These are phyloP conservation scores for Deilephila porcellus DNA, from an alignment of 2,888 invertebrate species.

Conservation along the genomic window DNA sequence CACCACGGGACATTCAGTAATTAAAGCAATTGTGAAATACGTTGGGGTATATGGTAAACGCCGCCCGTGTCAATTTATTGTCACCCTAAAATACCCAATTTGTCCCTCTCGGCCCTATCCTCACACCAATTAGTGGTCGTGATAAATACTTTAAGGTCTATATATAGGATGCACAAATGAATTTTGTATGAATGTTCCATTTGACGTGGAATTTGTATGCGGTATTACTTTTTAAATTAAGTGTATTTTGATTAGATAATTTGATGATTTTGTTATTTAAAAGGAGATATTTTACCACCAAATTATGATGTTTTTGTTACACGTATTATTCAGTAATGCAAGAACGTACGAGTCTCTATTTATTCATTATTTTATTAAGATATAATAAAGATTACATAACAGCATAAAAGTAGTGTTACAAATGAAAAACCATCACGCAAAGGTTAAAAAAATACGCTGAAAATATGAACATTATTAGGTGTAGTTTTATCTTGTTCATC, in stretches of 20 bases:
- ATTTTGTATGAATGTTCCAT: slow-evolving; percentile 34
- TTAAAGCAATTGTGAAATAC: slow-evolving; percentile 80
- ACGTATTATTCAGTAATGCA: too few species aligned
- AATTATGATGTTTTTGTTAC: too few species aligned
- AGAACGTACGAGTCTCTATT: too few species aligned
- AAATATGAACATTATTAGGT: too few species aligned
- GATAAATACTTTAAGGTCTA: slow-evolving; percentile 70
- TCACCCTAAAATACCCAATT: slow-evolving; percentile 79
- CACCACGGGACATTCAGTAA: slow-evolving; percentile 66
- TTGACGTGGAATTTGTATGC: neutral
- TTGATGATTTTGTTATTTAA: neutral
- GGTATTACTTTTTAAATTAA: neutral
- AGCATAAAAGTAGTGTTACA: too few species aligned
- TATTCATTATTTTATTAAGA: too few species aligned
- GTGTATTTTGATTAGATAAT: neutral
- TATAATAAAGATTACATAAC: too few species aligned
- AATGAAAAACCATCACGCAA: too few species aligned
- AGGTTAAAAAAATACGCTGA: too few species aligned
- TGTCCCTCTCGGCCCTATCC: slow-evolving; percentile 68
- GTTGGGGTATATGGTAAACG: slow-evolving; percentile 75
- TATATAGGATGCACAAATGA: slow-evolving; percentile 52
- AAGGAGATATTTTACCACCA: too few species aligned
- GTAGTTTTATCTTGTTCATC: neutral
- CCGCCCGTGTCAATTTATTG: slow-evolving; percentile 80
- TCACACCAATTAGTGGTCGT: slow-evolving; percentile 74